Conservation (phyloP, 2,888 invertebrate genomes). For the Conops quadrifasciatus region DNA sequence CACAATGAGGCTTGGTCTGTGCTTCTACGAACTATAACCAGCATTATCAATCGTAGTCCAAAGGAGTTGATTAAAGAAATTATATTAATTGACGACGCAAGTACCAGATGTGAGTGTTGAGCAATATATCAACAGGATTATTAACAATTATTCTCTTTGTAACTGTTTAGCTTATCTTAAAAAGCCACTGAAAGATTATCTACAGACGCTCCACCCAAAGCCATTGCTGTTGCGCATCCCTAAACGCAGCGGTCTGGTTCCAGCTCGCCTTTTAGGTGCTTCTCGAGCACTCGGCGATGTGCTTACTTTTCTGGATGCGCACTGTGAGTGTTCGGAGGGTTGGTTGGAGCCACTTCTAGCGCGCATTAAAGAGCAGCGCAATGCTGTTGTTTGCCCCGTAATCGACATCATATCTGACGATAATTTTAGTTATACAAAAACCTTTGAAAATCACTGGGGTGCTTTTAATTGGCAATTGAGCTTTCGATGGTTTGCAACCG, state of each 20-base stretch:
- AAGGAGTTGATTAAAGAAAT: slow-evolving; percentile 79
- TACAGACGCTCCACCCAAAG: slow-evolving; percentile 70
- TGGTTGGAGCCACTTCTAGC: slow-evolving; percentile 81
- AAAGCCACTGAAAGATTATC: slow-evolving; percentile 74
- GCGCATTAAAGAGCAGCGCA: slow-evolving; percentile 65
- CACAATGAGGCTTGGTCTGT: slow-evolving; percentile 99
- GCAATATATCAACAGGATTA: background rate
- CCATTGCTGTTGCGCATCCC: slow-evolving; percentile 73
- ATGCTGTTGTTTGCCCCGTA: slow-evolving; percentile 70
- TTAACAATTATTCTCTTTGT: background rate
- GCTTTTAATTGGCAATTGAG: slow-evolving; percentile 98
- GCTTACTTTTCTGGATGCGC: slow-evolving; percentile 94
- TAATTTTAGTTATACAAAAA: slow-evolving; percentile 93
- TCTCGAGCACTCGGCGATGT: slow-evolving; percentile 76
- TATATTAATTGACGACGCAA: slow-evolving; percentile 88
- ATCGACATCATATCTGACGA: slow-evolving; percentile 96
- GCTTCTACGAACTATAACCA: slow-evolving; percentile 91
- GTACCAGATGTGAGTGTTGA: slow-evolving; percentile 75
- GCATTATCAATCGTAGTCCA: slow-evolving; percentile 90
- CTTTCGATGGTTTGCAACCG: slow-evolving; percentile 68
- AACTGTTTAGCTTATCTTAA: slow-evolving; percentile 69
- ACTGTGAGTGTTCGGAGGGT: slow-evolving; percentile 89
- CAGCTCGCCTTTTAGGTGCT: slow-evolving; percentile 84
- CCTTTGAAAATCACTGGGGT: slow-evolving; percentile 93
- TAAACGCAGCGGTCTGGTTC: slow-evolving; percentile 79